These are phyloP conservation scores for Aleiodes leptofemur DNA, from an alignment of 2,888 invertebrate species.

Conservation along the genomic window DNA sequence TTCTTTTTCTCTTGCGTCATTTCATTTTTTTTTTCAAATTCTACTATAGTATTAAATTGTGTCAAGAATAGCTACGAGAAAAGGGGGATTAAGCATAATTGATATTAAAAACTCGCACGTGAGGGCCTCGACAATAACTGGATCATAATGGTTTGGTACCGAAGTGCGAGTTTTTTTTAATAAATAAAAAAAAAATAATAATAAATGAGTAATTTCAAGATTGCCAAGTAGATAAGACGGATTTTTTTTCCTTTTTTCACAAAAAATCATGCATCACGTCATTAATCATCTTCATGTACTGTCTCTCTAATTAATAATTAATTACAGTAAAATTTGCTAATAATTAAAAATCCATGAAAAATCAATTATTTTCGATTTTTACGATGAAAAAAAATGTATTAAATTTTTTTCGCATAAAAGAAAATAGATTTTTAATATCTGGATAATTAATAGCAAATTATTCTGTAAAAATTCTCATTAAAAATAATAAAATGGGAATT, in stretches of 20 bases:
- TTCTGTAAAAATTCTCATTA: not conserved
- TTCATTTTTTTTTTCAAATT: slow-evolving; percentile 54
- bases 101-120: slow-evolving; percentile 59
- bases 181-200: not conserved
- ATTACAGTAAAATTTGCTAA: too few relatives aligned
- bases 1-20: slow-evolving; percentile 4
- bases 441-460: not conserved
- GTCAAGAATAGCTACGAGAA: slow-evolving; percentile 33
- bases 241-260: not conserved
- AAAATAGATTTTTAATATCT: not conserved
- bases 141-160: slow-evolving; percentile 59
- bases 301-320: too few relatives aligned
- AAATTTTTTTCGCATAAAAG: too few relatives aligned
- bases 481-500: slow-evolving; percentile 38
- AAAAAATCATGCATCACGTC: too few relatives aligned
- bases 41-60: slow-evolving; percentile 43
- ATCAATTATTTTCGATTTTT: too few relatives aligned
- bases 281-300: too few relatives aligned
- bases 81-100: not conserved
- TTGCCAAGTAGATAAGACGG: slow-evolving; percentile 36
- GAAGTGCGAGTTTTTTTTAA: slow-evolving; percentile 52
- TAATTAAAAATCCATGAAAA: not conserved
- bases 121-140: slow-evolving; percentile 72
- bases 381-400: too few relatives aligned
- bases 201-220: slow-evolving; percentile 15